Evolutionary conservation across 2,113 vertebrate genomes (phyloP), one percentile per base, ranked within the genome.

Genomic region (Indri indri): DNA sequence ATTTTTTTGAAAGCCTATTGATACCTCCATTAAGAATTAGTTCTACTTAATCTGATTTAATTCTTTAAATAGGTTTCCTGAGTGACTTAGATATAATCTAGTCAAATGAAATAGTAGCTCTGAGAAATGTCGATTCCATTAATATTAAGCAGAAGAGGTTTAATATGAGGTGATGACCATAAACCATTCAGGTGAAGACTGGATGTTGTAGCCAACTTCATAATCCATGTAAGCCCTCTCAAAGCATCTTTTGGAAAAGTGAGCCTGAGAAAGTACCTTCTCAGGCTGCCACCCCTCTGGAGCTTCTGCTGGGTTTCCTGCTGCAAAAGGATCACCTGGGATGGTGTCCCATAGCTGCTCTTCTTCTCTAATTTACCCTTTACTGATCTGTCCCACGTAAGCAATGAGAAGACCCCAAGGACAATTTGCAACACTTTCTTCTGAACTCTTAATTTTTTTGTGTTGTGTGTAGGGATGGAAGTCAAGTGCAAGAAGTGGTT

Each of bases 141-240:
- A 95, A 66, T 77, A 73, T 91, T 89, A 95, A 71, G n/a, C 34
- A 80, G n/a, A 88, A 89, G 45, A 89, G 10, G 17, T 92, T 94
- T 61, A 30, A 32, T 77, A 73, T 11, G 3, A 97, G 30, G 5
- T 45, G 32, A 71, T 74, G 30, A 47, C 57, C 1, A 0, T 68
- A 32, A 94, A 80, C 52, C 92, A 17, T 85, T 77, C 23, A 66
- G 45, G 10, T 37, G 34, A 82, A 92, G 63, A 42, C 40, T 11
- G 11, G 13, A 18, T 79, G 8, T 45, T 27, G 8, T 14, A 37
- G 30, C 47, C 66, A 82, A 32, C 47, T 77, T 68, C 42, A 4
- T 83, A 47, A 47, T 54, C 40, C 66, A 16, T 4, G n/a, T 61
- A 82, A 47, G 8, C 37, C 27, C 22, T 83, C 66, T 84, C 37